Conservation (phyloP, 1,140 invertebrate genomes). For the Drosophila rufa region DNA sequence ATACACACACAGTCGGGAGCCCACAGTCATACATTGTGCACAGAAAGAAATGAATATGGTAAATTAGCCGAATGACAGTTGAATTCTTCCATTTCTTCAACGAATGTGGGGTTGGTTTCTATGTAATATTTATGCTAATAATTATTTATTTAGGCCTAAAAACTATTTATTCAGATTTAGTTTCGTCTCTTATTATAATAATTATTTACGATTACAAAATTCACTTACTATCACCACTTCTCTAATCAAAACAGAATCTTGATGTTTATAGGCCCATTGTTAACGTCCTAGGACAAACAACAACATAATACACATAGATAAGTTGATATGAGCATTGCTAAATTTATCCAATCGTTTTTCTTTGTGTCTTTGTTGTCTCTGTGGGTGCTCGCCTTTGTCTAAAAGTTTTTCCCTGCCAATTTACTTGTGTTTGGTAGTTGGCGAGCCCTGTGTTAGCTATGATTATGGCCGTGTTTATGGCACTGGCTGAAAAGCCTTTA, state of each 20-base stretch:
- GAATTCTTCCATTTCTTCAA: background rate
- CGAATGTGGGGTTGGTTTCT: too few relatives aligned
- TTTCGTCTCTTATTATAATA: background rate
- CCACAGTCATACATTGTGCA: conserved; percentile 14
- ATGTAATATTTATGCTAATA: background rate
- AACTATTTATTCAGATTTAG: too few relatives aligned
- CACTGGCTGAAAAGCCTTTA: conserved; percentile 74
- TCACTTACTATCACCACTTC: too few relatives aligned
- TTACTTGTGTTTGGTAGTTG: conserved; percentile 66
- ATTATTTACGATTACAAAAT: background rate
- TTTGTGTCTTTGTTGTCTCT: conserved; percentile 20
- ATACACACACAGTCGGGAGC: conserved; percentile 38
- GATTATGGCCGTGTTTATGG: conserved; percentile 82
- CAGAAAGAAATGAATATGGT: background rate
- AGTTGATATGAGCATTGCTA: background rate
- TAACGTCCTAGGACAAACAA: too few relatives aligned
- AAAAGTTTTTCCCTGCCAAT: conserved; percentile 68
- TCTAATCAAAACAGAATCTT: too few relatives aligned
- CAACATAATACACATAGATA: background rate
- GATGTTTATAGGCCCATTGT: background rate
- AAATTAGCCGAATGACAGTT: too few relatives aligned
- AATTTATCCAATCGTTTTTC: conserved; percentile 4
- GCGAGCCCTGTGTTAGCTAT: conserved; percentile 70
- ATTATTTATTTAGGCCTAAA: background rate
- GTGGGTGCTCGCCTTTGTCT: conserved; percentile 44